phyloP scores from a whole-genome alignment of 2,113 vertebrate genomes.

The Psittacus erithacus region DNA sequence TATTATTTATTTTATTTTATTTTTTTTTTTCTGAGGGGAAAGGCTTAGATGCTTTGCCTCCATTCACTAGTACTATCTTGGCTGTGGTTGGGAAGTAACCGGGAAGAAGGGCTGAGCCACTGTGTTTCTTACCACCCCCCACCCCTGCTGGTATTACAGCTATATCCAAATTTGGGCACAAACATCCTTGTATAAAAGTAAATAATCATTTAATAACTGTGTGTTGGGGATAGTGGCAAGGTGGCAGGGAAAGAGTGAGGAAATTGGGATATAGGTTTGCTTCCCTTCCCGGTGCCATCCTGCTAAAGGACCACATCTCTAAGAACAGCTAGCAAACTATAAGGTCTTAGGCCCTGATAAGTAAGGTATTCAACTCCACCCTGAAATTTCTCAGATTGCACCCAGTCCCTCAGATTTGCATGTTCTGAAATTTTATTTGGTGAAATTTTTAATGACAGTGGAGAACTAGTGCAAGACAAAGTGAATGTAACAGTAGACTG shows the following conservation, averaged over 20 bases:
- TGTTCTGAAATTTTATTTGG: neutral
- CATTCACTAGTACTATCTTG: neutral
- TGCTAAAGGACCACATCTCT: neutral
- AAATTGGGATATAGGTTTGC: neutral
- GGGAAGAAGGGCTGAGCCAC: neutral
- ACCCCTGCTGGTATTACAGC: neutral
- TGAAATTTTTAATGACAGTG: neutral
- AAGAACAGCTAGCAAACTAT: neutral
- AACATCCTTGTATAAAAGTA: neutral
- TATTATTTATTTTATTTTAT: too few species aligned
- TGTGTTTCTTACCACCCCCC: neutral
- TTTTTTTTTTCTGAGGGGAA: neutral
- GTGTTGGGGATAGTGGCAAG: neutral
- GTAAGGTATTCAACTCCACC: neutral
- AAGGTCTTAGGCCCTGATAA: neutral
- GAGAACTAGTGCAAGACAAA: neutral
- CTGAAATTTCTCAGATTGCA: neutral
- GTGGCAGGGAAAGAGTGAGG: neutral
- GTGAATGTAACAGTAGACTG: neutral
- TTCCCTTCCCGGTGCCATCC: too few species aligned
- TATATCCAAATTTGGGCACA: neutral
- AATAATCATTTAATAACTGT: neutral
- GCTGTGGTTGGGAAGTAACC: neutral
- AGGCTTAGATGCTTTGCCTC: neutral
- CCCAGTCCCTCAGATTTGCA: neutral